Evolutionary conservation across 2,113 vertebrate species (phyloP).

Genomic region (Propithecus coquereli): DNA sequence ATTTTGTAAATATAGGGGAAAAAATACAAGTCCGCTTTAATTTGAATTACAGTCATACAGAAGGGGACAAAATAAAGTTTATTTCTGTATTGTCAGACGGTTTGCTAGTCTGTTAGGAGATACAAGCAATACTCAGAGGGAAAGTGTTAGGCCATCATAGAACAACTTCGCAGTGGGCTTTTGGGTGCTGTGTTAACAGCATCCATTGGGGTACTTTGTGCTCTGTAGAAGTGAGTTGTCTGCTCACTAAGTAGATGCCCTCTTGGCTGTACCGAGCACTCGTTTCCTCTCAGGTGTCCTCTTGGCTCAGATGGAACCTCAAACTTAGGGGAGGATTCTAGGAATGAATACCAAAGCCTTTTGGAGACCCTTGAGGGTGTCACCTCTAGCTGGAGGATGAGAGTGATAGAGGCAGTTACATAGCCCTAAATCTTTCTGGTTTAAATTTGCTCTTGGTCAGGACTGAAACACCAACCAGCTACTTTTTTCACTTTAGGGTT

Average conservation of each 20-base stretch:
- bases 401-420: not conserved
- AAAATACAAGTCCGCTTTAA: not conserved
- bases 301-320: not conserved
- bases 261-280: not conserved
- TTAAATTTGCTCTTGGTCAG: not conserved
- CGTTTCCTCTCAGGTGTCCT: not conserved
- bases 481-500: not conserved
- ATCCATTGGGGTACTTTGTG: not conserved
- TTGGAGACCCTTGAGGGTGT: not conserved
- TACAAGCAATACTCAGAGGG: not conserved
- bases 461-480: not conserved
- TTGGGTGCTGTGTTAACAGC: not conserved
- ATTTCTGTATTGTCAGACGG: not conserved
- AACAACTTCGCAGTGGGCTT: not conserved
- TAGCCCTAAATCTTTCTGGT: not conserved
- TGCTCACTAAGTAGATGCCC: not conserved
- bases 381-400: not conserved
- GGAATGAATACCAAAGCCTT: not conserved
- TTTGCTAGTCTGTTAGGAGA: conserved; percentile 9
- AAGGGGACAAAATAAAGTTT: not conserved
- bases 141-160: not conserved
- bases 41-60: not conserved
- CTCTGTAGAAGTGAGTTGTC: not conserved
- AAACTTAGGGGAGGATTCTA: not conserved
- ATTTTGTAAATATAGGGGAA: not conserved